Percentiles rank a stretch among this genome's conserved stretches.
Conservation (phyloP, 2,797 vertebrate genomes). For the Triplophysa bombifrons region DNA sequence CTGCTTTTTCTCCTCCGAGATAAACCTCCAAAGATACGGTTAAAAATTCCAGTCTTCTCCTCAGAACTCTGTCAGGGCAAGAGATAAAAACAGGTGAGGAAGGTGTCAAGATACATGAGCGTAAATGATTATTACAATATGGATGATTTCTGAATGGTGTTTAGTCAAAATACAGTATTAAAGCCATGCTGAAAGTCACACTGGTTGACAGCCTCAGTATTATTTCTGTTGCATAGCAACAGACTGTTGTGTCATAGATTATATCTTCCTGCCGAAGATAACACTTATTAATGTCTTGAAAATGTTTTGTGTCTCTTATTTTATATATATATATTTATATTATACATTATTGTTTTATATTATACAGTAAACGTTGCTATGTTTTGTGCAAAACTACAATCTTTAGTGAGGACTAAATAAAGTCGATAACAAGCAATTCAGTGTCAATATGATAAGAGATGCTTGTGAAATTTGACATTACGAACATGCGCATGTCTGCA, state of each 20-base stretch:
- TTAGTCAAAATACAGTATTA: background rate
- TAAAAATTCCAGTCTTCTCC: conserved; percentile 68
- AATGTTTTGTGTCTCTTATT: background rate
- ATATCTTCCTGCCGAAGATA: background rate
- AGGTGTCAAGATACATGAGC: background rate
- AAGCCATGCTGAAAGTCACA: background rate
- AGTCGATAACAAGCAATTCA: background rate
- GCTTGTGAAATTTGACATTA: background rate
- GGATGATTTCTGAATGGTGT: background rate
- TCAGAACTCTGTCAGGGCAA: conserved; percentile 65
- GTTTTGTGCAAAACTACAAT: too few relatives aligned
- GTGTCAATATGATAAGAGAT: background rate
- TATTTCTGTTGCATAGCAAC: conserved; percentile 1
- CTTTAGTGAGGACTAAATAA: too few relatives aligned
- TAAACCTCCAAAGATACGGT: conserved; percentile 67
- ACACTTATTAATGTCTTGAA: background rate
- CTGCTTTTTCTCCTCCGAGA: conserved; percentile 59
- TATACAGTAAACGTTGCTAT: background rate
- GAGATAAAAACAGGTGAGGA: conserved; percentile 22
- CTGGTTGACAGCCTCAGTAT: background rate
- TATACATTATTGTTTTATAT: too few relatives aligned
- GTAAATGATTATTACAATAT: background rate
- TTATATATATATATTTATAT: too few relatives aligned
- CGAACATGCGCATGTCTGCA: background rate
- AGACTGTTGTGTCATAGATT: background rate